Percentiles rank a stretch among this genome's conserved stretches.
Conservation (phyloP, 1,140 invertebrate genomes). For the Bombus sylvicola region DNA sequence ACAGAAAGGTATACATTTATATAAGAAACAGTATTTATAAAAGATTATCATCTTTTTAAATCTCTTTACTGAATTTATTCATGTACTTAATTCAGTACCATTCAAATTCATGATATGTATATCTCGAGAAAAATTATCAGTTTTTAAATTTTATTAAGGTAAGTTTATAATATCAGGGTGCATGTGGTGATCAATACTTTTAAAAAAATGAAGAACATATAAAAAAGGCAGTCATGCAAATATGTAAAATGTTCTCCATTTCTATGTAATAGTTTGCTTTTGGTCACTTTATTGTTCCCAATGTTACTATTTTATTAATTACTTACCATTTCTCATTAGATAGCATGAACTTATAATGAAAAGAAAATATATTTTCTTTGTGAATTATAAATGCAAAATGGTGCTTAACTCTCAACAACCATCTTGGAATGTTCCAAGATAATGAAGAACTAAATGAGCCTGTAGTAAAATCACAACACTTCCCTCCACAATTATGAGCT, state of each 20-base stretch:
- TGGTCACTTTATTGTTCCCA: conserved; percentile 62
- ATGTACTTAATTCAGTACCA: background rate
- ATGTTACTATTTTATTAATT: conserved; percentile 47
- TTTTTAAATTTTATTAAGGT: conserved; percentile 18
- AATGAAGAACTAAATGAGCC: conserved; percentile 59
- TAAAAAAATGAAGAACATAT: conserved; percentile 33
- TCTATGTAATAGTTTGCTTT: conserved; percentile 20
- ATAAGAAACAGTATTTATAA: background rate
- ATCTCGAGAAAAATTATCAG: background rate
- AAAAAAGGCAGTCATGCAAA: conserved; percentile 24
- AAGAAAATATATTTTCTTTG: conserved; percentile 40
- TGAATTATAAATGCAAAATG: conserved; percentile 33
- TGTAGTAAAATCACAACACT: conserved; percentile 71
- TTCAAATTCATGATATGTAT: background rate
- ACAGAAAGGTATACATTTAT: background rate
- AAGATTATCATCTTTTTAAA: background rate
- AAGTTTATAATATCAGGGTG: conserved; percentile 35
- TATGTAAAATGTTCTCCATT: conserved; percentile 50
- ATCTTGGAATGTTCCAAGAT: conserved; percentile 30
- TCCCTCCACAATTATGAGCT: conserved; percentile 72
- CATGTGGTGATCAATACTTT: background rate
- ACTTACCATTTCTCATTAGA: conserved; percentile 65
- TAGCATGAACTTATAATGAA: conserved; percentile 30
- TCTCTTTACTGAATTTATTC: background rate
- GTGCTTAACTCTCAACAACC: conserved; percentile 38